Base-by-base conservation (phyloP, 2,888 invertebrate genomes). In the Cataglyphis rosenhaueri region DNA sequence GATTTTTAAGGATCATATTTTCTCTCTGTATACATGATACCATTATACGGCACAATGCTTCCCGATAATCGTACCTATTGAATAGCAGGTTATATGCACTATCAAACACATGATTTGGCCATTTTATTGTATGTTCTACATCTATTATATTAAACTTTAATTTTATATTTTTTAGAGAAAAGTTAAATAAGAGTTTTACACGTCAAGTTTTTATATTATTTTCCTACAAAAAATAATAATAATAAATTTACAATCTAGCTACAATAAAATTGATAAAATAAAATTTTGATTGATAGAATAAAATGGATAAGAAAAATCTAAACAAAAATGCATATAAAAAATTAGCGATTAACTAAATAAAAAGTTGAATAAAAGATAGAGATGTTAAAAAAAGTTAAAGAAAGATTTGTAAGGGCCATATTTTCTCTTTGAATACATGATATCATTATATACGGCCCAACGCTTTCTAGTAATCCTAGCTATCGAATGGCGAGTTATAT, bases 61-160 rank as follows among this genome's bases (percentile, higher is more conserved):
- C 35, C 32, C 12, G 35, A 18, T 68, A 68, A 68, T 78, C 18
- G 44, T n/a, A 48, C n/a, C 48, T 25, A 35, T 61, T 35, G 44
- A 68, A 79, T 35, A 18, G 32, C 35, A 44, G 32, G 15, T 44
- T 79, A 79, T 61, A 70, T 48, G 59, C 78, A 61, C 12, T 35
- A 70, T 68, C 59, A 35, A 61, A 61, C 59, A 44, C 21, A 79
- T 70, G 59, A 79, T 68, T 78, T 59, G 68, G 32, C 61, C 68
- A 79, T 79, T 68, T 25, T 25, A 25, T 25, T 1, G 1, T 1
- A 25, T 41, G 57, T 25, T 18, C 38, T 21, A 55, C 21, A 35
- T 15, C 15, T 57, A 25, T 12, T 71, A 25, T 38, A 57, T 59
- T 57, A 41, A 71, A 57, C 25, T 57, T 57, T 25, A 57, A 38